Evolutionary conservation across 2,888 invertebrate species (phyloP).

Genomic region (Seira ritae): DNA sequence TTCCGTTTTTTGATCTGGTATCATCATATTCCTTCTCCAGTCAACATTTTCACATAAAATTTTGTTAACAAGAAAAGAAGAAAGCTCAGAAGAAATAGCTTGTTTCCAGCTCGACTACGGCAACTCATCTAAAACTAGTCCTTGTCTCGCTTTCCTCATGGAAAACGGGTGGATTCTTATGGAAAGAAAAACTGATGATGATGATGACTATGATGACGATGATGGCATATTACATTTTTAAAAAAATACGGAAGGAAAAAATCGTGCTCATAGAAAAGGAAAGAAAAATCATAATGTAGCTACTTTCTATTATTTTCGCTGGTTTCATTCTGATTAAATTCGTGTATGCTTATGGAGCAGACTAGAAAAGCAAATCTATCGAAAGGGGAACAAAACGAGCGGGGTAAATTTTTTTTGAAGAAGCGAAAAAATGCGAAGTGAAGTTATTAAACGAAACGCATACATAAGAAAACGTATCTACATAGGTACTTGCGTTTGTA

Average conservation of each 20-base stretch:
- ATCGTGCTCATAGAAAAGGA: slow-evolving; percentile 19
- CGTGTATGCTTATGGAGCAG: slow-evolving; percentile 45
- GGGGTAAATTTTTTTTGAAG: background rate
- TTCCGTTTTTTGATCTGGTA: slow-evolving; percentile 56
- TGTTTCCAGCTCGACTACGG: slow-evolving; percentile 6
- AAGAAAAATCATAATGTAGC: slow-evolving; percentile 18
- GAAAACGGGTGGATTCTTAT: slow-evolving; percentile 34
- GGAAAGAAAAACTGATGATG: slow-evolving; percentile 14
- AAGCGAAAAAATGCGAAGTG: background rate
- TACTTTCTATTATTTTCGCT: slow-evolving; percentile 23
- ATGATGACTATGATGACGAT: too few species aligned
- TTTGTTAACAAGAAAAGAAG: slow-evolving; percentile 8
- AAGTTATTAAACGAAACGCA: too few species aligned
- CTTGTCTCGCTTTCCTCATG: slow-evolving; percentile 28
- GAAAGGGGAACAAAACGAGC: slow-evolving; percentile 19
- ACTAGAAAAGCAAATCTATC: slow-evolving; percentile 48
- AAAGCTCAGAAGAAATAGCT: slow-evolving; percentile 16
- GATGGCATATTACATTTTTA: slow-evolving; percentile 36
- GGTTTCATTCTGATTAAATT: slow-evolving; percentile 58
- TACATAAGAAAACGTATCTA: too few species aligned
- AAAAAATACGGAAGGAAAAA: slow-evolving; percentile 41
- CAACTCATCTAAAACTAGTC: slow-evolving; percentile 17
- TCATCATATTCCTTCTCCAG: slow-evolving; percentile 45
- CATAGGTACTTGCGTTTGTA: background rate
- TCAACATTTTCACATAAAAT: background rate